phyloP scores from a whole-genome alignment of 2,888 invertebrate genomes.

The Lissonota sp. region DNA sequence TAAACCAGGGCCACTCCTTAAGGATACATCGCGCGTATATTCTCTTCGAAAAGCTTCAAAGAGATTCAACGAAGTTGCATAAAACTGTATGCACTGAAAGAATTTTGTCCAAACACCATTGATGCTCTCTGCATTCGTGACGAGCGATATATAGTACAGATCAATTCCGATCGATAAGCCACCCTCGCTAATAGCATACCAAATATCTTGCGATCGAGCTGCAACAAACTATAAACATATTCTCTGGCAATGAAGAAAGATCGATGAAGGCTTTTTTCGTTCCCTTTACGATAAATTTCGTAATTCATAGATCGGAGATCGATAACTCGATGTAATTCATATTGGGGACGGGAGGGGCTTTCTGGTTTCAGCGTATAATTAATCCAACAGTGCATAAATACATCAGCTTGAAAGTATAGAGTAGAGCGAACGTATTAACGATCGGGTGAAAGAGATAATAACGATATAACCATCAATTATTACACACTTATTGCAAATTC shows the following conservation, averaged over 20 bases:
- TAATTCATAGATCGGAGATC: constrained; percentile 48
- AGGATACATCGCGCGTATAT: too few species aligned
- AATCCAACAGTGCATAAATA: constrained; percentile 48
- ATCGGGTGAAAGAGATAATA: constrained; percentile 34
- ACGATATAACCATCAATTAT: constrained; percentile 41
- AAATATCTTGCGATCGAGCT: not conserved
- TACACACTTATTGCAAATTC: constrained; percentile 44
- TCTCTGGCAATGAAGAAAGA: constrained; percentile 11
- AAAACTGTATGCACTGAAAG: too few species aligned
- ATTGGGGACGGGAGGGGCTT: not conserved
- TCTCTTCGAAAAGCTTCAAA: too few species aligned
- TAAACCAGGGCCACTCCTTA: not conserved
- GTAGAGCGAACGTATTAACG: constrained; percentile 41
- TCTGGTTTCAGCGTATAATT: constrained; percentile 40
- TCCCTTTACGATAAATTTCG: constrained; percentile 38
- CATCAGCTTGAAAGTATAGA: constrained; percentile 35
- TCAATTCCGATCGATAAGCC: constrained; percentile 10
- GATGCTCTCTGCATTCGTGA: not conserved
- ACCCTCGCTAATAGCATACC: not conserved
- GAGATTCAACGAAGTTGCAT: too few species aligned
- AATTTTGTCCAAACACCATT: too few species aligned
- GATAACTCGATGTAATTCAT: constrained; percentile 51
- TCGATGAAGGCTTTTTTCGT: constrained; percentile 14
- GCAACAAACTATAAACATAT: constrained; percentile 41
- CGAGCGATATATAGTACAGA: not conserved